These are phyloP conservation scores for Chiridota heheva DNA, from an alignment of 35 echinoderm and acorn worm species.

Conservation along the genomic window DNA sequence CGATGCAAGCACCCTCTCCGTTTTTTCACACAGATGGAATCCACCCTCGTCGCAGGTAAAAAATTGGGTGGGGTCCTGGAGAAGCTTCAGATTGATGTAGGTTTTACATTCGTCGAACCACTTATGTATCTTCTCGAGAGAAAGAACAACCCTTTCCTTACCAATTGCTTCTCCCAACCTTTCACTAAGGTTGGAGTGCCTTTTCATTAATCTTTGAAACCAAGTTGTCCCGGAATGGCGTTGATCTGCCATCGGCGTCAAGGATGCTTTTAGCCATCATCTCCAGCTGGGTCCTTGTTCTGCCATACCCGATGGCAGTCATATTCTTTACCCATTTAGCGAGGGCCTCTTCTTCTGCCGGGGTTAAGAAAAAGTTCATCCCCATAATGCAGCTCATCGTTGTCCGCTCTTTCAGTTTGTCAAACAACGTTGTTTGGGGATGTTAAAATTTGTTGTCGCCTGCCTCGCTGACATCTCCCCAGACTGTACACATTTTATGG, in stretches of 20 bases:
- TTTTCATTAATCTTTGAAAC: conserved; percentile 20
- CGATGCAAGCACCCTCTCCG: conserved; percentile 19
- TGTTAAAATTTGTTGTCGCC: too few relatives aligned
- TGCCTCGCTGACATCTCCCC: too few relatives aligned
- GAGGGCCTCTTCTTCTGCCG: conserved; percentile 19
- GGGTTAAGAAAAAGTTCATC: conserved; percentile 8
- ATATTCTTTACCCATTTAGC: conserved; percentile 49
- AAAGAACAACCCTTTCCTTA: conserved; percentile 33
- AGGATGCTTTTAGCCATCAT: conserved; percentile 52
- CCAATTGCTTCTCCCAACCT: conserved; percentile 41
- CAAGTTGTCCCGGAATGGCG: conserved; percentile 43
- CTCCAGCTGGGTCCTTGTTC: conserved; percentile 33
- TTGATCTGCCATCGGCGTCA: conserved; percentile 41
- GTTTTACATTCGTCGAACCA: conserved; percentile 37
- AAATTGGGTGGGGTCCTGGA: conserved; percentile 19
- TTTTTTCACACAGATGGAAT: conserved; percentile 40
- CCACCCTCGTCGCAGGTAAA: conserved; percentile 58
- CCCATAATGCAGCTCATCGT: conserved; percentile 17
- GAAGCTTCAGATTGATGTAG: conserved; percentile 43
- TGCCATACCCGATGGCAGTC: conserved; percentile 47
- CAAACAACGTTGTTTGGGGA: conserved; percentile 23
- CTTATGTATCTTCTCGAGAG: conserved; percentile 10
- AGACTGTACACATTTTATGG: too few relatives aligned
- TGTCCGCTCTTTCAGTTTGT: conserved; percentile 16
- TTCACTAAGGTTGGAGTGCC: conserved; percentile 48